Conservation (phyloP, 1,140 invertebrate genomes). For the Drosophila auraria region DNA sequence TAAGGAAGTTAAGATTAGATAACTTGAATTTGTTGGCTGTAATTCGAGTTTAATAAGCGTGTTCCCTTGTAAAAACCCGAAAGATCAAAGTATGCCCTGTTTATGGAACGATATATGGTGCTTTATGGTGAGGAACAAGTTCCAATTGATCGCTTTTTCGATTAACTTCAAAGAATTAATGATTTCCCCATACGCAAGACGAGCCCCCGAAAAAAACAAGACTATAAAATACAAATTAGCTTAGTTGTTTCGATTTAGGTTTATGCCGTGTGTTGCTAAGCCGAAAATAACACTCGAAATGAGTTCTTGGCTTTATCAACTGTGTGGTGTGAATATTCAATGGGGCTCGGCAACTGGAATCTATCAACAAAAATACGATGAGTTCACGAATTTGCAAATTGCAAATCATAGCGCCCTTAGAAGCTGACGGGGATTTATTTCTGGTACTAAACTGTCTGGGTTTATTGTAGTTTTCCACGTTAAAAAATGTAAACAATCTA, state of each 20-base stretch:
- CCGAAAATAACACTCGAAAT: constrained; percentile 16
- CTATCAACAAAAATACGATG: constrained; percentile 40
- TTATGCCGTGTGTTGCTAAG: constrained; percentile 23
- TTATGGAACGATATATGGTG: constrained; percentile 30
- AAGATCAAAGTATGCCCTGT: constrained; percentile 26
- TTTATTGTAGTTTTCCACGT: constrained; percentile 9
- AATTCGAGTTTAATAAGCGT: constrained; percentile 46
- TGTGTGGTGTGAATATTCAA: not conserved
- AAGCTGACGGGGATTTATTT: not conserved
- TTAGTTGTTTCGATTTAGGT: constrained; percentile 5
- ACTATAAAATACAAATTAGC: constrained; percentile 20
- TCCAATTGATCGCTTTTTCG: not conserved
- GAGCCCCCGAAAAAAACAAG: constrained; percentile 45
- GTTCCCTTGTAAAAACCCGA: constrained; percentile 27
- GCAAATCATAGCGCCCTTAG: constrained; percentile 17
- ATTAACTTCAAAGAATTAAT: constrained; percentile 3
- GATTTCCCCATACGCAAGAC: constrained; percentile 22
- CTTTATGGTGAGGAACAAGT: constrained; percentile 27
- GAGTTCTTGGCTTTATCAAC: constrained; percentile 38
- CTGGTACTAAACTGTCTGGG: not conserved
- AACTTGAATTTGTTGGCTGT: constrained; percentile 23
- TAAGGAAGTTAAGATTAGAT: constrained; percentile 35
- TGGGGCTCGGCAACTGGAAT: constrained; percentile 11
- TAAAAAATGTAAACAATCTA: constrained; percentile 5
- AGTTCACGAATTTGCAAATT: constrained; percentile 36